Percentiles rank a stretch among this genome's conserved stretches.
Conservation (phyloP, 2,888 invertebrate genomes). For the Orthosia cruda region DNA sequence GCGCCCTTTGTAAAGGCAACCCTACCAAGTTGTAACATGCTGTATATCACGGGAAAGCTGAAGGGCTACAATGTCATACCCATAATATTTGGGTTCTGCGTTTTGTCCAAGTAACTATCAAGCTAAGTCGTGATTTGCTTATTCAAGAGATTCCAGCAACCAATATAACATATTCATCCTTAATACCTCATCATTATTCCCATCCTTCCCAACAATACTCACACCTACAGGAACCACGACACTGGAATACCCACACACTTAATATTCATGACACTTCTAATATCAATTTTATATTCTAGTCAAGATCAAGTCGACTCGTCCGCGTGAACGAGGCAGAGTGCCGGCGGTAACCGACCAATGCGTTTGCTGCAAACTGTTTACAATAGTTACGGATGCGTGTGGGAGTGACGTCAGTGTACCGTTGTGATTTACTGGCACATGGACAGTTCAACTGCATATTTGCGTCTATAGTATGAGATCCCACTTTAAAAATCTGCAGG, state of each 20-base stretch:
- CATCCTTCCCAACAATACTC: slow-evolving; percentile 45
- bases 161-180: slow-evolving; percentile 18
- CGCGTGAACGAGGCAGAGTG: slow-evolving; percentile 63
- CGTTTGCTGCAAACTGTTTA: slow-evolving; percentile 77
- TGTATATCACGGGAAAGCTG: slow-evolving; percentile 8
- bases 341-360: slow-evolving; percentile 71
- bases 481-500: too few relatives aligned
- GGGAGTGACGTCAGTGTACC: slow-evolving; percentile 71
- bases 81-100: neutral
- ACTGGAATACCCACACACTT: slow-evolving; percentile 50
- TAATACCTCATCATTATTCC: slow-evolving; percentile 61
- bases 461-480: slow-evolving; percentile 18
- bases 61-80: neutral
- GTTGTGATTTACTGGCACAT: slow-evolving; percentile 67
- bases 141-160: slow-evolving; percentile 27
- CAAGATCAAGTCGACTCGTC: slow-evolving; percentile 59
- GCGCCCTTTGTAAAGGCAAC: slow-evolving; percentile 49
- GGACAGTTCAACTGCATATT: slow-evolving; percentile 52
- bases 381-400: slow-evolving; percentile 74
- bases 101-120: neutral
- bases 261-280: slow-evolving; percentile 59
- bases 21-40: slow-evolving; percentile 26
- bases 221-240: slow-evolving; percentile 65
- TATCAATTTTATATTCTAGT: slow-evolving; percentile 61
- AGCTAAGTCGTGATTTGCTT: slow-evolving; percentile 1